Base-by-base conservation (phyloP, 1,140 invertebrate species). In the Lethocerus indicus region DNA sequence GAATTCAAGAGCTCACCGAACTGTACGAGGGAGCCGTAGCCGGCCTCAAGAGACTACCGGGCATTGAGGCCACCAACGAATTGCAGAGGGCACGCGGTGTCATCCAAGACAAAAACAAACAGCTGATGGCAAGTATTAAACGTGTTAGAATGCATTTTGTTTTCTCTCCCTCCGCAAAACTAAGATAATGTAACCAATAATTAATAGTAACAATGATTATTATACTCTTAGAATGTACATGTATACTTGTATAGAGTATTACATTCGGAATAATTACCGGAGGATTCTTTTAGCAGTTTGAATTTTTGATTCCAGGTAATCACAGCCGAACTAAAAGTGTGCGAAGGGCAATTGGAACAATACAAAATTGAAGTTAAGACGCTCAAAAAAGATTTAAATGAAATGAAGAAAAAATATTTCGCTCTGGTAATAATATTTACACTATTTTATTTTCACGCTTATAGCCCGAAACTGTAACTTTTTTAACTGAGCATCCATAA, bases 11-110 rank as follows among this genome's bases (percentile, higher is more conserved):
- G 7, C 7, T 46, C 13, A 41, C 45, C 26, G 1, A 20, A 3
- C 26, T 52, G 46, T 49, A 56, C 26, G 21, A 13, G 2, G 44
- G 52, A 20, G 28, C 54, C 25, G 49, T 49, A 47, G 52, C 35
- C 14, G 23, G 47, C 7, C 9, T 51, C 7, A 26, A 32, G 6
- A 51, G 18, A 26, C 24, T 51, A 2, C 50, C 50, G 2, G 50
- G 43, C 1, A 7, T 21, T 9, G 43, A 51, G 3, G 26, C 27
- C 12, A 16, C 12, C 39, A 26, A 46, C 25, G 24, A 35, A n/a
- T 20, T 51, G 4, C 20, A 51, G 6, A 16, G 16, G 3, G 35
- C 43, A n/a, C n/a, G 2, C 45, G 20, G 35, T 24, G 28, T 13
- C 14, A 23, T 36, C 18, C 47, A 20, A 45, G 41, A 14, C 27